Conservation (phyloP, 2,797 vertebrate species). For the Cyclura pinguis region DNA sequence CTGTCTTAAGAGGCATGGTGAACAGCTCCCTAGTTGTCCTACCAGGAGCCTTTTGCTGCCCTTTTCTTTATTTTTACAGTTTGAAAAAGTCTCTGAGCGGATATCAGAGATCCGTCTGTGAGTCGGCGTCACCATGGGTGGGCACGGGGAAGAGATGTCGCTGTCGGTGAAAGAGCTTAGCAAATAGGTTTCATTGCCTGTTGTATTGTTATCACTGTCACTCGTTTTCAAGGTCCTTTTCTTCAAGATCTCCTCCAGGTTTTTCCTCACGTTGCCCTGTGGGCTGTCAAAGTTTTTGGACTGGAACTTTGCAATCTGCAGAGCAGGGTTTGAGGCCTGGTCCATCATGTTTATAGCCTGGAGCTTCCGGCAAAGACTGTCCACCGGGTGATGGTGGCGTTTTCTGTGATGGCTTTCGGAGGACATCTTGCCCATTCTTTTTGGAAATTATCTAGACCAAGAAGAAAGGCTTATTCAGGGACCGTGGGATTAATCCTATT, state of each 20-base stretch:
- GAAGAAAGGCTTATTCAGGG: accelerated
- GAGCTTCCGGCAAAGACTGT: conserved; percentile 92
- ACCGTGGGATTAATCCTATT: no score
- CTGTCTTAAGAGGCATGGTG: conserved; percentile 66
- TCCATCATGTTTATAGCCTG: conserved; percentile 88
- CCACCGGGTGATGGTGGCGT: conserved; percentile 88
- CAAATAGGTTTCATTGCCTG: not conserved
- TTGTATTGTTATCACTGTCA: conserved; percentile 11
- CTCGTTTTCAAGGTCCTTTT: conserved; percentile 72
- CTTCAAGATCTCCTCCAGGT: conserved; percentile 86
- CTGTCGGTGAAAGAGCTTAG: not conserved
- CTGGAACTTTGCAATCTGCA: conserved; percentile 88
- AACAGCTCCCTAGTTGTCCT: conserved; percentile 65
- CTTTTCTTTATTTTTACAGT: conserved; percentile 52
- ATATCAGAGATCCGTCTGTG: conserved; percentile 13
- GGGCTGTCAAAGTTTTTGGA: conserved; percentile 86
- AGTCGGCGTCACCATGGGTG: conserved; percentile 38
- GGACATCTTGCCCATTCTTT: conserved; percentile 49
- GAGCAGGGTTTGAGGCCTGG: conserved; percentile 80
- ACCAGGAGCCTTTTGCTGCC: conserved; percentile 28
- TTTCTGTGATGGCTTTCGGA: conserved; percentile 51
- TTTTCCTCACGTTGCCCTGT: conserved; percentile 79
- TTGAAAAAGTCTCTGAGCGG: accelerated
- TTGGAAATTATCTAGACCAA: conserved; percentile 13
- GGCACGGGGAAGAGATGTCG: accelerated